Evolutionary conservation across 1,140 invertebrate species (phyloP).

Genomic region (Drepana arcuata): DNA sequence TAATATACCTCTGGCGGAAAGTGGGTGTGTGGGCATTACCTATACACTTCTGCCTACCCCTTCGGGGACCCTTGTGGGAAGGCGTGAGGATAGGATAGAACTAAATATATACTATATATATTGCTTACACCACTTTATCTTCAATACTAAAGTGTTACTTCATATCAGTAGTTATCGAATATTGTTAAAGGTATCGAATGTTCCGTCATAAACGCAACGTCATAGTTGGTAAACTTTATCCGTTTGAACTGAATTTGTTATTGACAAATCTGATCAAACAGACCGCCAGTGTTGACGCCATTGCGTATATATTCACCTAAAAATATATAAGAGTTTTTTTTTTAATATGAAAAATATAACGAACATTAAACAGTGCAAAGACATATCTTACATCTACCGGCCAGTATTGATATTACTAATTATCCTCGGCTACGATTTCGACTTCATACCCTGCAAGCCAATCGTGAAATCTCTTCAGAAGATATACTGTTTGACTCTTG

Average conservation of each 20-base stretch:
- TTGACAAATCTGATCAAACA: constrained; percentile 32
- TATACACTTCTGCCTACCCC: too few relatives aligned
- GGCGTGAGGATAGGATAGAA: too few relatives aligned
- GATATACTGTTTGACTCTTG: constrained; percentile 29
- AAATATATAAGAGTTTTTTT: too few relatives aligned
- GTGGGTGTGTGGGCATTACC: too few relatives aligned
- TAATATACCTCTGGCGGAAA: too few relatives aligned
- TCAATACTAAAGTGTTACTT: too few relatives aligned
- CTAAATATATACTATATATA: too few relatives aligned
- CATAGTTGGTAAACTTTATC: constrained; percentile 14
- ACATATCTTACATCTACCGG: constrained; percentile 24
- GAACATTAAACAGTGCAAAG: constrained; percentile 5
- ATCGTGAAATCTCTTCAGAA: constrained; percentile 15
- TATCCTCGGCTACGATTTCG: constrained; percentile 43
- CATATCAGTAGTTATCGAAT: too few relatives aligned
- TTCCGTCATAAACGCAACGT: constrained; percentile 10
- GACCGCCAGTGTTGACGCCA: constrained; percentile 26
- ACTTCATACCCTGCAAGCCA: constrained; percentile 25
- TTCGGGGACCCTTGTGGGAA: too few relatives aligned
- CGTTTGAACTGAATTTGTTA: constrained; percentile 27
- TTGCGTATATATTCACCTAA: constrained; percentile 21
- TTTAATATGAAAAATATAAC: background rate
- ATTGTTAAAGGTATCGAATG: constrained; percentile 15
- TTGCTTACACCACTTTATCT: too few relatives aligned
- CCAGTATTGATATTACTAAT: constrained; percentile 28